Percentiles rank a stretch among this genome's conserved stretches.
These are phyloP conservation scores for Sphecodes monilicornis DNA, from an alignment of 2,888 invertebrate species.

Conservation along the genomic window DNA sequence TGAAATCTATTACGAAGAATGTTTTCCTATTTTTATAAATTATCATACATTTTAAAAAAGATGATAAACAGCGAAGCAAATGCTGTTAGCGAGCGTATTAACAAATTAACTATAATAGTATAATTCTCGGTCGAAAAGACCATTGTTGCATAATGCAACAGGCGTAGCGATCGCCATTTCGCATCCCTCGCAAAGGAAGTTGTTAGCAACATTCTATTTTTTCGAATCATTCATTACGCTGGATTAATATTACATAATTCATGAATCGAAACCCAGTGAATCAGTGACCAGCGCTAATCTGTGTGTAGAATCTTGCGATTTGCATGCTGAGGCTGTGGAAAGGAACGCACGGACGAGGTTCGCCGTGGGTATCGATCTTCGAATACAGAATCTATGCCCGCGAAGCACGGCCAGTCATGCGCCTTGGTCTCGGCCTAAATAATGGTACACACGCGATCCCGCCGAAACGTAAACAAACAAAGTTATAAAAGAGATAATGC, in stretches of 20 bases:
- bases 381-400: constrained; percentile 45
- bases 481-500: background rate
- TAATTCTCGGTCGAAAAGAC: background rate
- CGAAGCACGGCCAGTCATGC: constrained; percentile 30
- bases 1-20: background rate
- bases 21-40: background rate
- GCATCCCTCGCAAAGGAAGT: background rate
- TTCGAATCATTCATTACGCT: background rate
- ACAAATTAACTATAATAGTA: background rate
- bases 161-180: background rate
- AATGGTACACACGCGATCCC: constrained; percentile 33
- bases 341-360: constrained; percentile 21
- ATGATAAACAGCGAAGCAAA: no score
- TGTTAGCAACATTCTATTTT: background rate
- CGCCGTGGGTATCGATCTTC: constrained; percentile 46
- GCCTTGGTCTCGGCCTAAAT: constrained; percentile 54
- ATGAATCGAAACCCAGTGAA: background rate
- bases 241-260: background rate
- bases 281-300: background rate
- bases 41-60: background rate
- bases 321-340: constrained; percentile 3
- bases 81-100: background rate
- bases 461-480: constrained; percentile 50
- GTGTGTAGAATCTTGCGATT: constrained; percentile 2
- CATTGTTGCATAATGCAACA: background rate